These are phyloP conservation scores for Tethya wilhelma DNA, from an alignment of 37 sponge, comb jelly and placozoan genomes.

Conservation along the genomic window DNA sequence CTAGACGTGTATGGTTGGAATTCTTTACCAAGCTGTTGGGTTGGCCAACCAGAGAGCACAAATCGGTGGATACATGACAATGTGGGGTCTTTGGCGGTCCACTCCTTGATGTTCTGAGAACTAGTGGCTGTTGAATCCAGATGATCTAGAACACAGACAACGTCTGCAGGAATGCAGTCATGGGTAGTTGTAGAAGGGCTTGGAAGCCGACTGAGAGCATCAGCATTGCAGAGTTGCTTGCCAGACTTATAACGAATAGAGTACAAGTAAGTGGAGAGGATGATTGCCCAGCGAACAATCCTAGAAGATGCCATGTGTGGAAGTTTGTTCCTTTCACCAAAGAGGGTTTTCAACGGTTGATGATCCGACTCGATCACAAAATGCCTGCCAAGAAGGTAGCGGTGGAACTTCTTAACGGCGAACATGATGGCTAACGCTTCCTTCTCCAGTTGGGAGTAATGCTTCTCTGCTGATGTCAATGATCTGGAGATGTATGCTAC, in stretches of 20 bases:
- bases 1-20: not conserved
- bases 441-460: no score
- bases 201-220: conserved; percentile 9
- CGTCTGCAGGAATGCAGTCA: conserved; percentile 6
- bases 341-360: not conserved
- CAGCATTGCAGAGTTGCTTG: not conserved
- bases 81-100: conserved; percentile 7
- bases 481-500: no score
- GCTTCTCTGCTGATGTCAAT: not conserved
- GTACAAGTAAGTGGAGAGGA: no score
- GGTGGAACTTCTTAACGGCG: no score
- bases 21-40: not conserved
- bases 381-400: no score
- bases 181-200: not conserved
- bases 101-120: conserved; percentile 2
- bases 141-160: conserved; percentile 1
- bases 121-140: not conserved
- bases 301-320: no score
- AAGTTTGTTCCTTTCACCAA: conserved; percentile 17
- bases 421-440: no score
- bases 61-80: conserved; percentile 1
- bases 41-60: conserved; percentile 3
- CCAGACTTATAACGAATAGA: no score
- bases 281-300: no score
- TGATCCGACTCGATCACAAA: not conserved